Evolutionary conservation across 2,797 vertebrate species (phyloP).

Genomic region (Buphagus erythrorhynchus): DNA sequence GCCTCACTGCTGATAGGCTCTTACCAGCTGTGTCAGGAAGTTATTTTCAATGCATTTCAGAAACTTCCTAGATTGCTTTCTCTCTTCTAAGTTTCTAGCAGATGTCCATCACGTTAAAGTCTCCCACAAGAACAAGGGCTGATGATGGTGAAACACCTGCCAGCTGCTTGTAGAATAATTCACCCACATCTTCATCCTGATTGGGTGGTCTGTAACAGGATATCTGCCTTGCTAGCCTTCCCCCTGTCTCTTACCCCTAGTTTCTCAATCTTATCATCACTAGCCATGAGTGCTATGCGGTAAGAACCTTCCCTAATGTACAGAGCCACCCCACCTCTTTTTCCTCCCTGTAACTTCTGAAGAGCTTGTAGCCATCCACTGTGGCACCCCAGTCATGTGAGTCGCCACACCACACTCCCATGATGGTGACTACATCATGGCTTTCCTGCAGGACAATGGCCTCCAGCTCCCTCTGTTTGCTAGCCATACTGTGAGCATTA

Average conservation of each 20-base stretch:
- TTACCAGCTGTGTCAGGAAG: not conserved
- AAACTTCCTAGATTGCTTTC: not conserved
- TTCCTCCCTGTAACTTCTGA: not conserved
- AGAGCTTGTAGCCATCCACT: not conserved
- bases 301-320: not conserved
- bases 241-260: not conserved
- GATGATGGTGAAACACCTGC: not conserved
- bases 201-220: not conserved
- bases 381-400: no score
- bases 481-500: not conserved
- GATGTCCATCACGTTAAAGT: not conserved
- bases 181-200: not conserved
- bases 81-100: not conserved
- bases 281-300: no score
- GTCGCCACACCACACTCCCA: not conserved
- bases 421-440: not conserved
- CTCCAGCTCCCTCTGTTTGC: no score
- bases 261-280: no score
- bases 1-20: not conserved
- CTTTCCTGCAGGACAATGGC: not conserved
- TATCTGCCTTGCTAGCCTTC: not conserved
- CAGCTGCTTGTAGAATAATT: not conserved
- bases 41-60: not conserved
- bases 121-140: not conserved
- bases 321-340: not conserved